Base-by-base conservation (phyloP, 2,888 invertebrate species). In the Cephonodes hylas region DNA sequence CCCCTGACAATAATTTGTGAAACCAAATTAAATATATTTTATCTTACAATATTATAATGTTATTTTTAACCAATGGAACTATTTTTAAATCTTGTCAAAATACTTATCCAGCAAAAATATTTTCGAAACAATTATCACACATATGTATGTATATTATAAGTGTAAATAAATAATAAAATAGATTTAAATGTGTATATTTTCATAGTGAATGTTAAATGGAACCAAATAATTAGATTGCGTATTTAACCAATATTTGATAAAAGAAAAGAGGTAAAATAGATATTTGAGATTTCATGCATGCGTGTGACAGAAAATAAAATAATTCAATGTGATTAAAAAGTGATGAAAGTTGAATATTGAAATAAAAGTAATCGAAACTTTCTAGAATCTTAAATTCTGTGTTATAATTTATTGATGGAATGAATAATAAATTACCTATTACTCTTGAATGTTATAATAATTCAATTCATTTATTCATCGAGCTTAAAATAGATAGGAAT, bases 151-250 rank as follows among this genome's bases (percentile, higher is more conserved):
- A 85, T 67, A 38, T n/a, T n/a, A 73, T 71, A 58, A 58, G 63
- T 86, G 85, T 87, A 84, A 63, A 86, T 85, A 85, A 83, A 76
- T 73, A 70, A 79, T 77, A 76, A 75, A 75, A 80, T 85, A 85
- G 79, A 83, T 77, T 81, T 84, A 83, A 85, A 86, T 80, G 81
- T 90, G 88, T 90, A 91, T 92, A 91, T 92, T 91, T 91, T 92
- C 89, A 88, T 91, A 91, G 89, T 88, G 73, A 84, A 85, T 87
- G 88, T 91, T 89, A 89, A 91, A 88, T 83, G 88, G 91, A 91
- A 91, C 91, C 91, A 92, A 90, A 85, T 88, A 88, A 89, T 74
- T 85, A 87, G 80, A 56, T 46, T 34, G 58, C 66, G 59, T 63
- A 45, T 42, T 58, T 59, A 61, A 46, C 23, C 57, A 31, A 25